Evolutionary conservation across 2,113 vertebrate genomes (phyloP).

Genomic region (Cygnus atratus): DNA sequence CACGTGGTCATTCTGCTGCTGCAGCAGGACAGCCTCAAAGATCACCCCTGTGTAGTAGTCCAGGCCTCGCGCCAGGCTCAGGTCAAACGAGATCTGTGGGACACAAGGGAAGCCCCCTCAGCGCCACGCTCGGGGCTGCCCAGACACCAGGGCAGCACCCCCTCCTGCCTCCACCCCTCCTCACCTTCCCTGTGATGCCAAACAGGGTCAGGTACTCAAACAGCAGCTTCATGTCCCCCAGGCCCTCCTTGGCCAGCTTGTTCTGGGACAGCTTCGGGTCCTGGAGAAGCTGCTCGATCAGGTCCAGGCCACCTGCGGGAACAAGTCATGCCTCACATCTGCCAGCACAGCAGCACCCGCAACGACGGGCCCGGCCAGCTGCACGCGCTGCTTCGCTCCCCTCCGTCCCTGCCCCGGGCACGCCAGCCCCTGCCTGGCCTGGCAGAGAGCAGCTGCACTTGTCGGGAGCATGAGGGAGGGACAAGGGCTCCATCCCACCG

Average conservation of each 20-base stretch:
- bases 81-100: conserved; percentile 89
- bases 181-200: conserved; percentile 88
- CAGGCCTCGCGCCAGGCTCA: conserved; percentile 93
- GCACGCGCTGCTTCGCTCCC: conserved; percentile 71
- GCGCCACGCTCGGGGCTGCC: neutral
- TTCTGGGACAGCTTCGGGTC: conserved; percentile 86
- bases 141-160: no score
- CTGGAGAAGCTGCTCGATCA: conserved; percentile 86
- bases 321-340: conserved; percentile 66
- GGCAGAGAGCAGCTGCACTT: conserved; percentile 47
- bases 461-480: neutral
- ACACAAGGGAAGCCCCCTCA: neutral
- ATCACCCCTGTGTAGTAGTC: conserved; percentile 97
- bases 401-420: conserved; percentile 75
- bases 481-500: neutral
- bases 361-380: rapidly evolving
- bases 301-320: conserved; percentile 83
- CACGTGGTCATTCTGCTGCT: conserved; percentile 64
- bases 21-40: conserved; percentile 88
- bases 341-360: neutral
- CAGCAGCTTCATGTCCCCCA: conserved; percentile 89
- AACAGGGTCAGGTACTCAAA: conserved; percentile 90
- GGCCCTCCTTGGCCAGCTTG: conserved; percentile 87
- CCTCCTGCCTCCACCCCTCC: conserved; percentile 67
- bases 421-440: conserved; percentile 82